Percentiles rank a stretch among this genome's conserved stretches.
Conservation (phyloP, 35 echinoderm and acorn worm genomes). For the Heliocidaris tuberculata region DNA sequence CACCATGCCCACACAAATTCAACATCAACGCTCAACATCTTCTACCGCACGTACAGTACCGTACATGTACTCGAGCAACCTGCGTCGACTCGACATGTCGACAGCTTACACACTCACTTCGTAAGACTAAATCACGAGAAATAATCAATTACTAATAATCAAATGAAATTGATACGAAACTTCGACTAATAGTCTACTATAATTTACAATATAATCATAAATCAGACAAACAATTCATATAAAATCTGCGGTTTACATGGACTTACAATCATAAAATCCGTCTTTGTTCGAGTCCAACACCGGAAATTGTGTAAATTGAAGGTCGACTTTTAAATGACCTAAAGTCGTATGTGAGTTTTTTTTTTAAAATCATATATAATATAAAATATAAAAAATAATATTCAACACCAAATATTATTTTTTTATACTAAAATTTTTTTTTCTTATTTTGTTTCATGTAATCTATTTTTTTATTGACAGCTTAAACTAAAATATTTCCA, state of each 20-base stretch:
- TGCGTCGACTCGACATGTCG: background rate
- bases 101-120: background rate
- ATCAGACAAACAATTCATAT: background rate
- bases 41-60: too few relatives aligned
- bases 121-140: background rate
- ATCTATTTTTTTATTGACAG: background rate
- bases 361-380: background rate
- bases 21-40: background rate
- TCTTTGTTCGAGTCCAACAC: slow-evolving; percentile 25
- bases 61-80: background rate
- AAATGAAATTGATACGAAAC: background rate
- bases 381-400: background rate
- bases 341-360: background rate
- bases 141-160: background rate
- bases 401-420: background rate
- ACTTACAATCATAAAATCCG: background rate
- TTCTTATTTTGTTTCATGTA: background rate
- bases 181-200: background rate
- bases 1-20: too few relatives aligned
- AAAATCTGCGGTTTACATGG: background rate
- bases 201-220: background rate
- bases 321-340: slow-evolving; percentile 8
- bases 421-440: background rate
- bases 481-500: background rate
- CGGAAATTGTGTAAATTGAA: slow-evolving; percentile 36